phyloP scores from a whole-genome alignment of 2,888 invertebrate species.

The Tolmerus cingulatus region DNA sequence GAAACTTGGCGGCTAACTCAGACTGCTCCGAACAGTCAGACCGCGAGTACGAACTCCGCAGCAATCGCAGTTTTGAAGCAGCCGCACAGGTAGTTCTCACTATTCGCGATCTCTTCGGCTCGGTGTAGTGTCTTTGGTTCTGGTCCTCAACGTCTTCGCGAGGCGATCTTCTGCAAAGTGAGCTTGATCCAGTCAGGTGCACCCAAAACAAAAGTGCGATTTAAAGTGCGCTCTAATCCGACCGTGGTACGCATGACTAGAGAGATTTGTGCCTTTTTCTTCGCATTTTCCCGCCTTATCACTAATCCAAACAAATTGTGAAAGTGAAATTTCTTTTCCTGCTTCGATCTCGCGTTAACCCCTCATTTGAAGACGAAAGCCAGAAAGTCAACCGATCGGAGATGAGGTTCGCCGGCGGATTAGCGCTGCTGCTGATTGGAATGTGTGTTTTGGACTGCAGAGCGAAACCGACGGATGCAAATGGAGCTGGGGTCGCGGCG shows the following conservation, averaged over 20 bases:
- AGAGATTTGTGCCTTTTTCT: neutral
- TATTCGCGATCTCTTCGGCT: neutral
- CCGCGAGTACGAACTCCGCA: slow-evolving; percentile 11
- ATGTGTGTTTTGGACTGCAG: slow-evolving; percentile 20
- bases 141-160: neutral
- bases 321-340: slow-evolving; percentile 38
- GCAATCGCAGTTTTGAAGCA: neutral
- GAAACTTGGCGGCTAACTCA: slow-evolving; percentile 8
- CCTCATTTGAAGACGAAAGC: neutral
- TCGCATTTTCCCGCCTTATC: neutral
- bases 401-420: slow-evolving; percentile 18
- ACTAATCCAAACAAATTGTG: slow-evolving; percentile 12
- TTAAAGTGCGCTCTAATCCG: neutral
- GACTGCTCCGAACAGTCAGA: slow-evolving; percentile 25
- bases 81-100: neutral
- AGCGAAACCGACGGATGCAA: slow-evolving; percentile 36
- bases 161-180: neutral
- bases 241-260: neutral
- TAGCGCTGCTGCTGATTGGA: slow-evolving; percentile 19
- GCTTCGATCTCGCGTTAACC: neutral
- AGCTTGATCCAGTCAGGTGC: slow-evolving; percentile 22
- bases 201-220: neutral
- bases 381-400: neutral
- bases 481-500: neutral
- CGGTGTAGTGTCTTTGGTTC: slow-evolving; percentile 3